Conservation (phyloP, 2,888 invertebrate species). For the Agapetus fuscipes region DNA sequence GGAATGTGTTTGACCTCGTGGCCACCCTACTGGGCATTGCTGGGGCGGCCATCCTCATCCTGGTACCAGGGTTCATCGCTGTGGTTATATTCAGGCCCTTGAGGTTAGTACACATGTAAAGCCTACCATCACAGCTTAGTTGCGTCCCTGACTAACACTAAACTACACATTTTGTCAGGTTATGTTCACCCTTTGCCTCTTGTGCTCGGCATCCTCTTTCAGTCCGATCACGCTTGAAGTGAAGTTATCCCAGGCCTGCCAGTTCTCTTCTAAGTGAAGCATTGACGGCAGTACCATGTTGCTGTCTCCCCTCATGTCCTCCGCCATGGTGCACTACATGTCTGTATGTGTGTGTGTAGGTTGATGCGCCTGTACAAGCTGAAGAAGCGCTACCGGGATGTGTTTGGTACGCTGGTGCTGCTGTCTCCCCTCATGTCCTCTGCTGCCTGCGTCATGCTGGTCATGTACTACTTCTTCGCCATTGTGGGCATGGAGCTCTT, state of each 20-base stretch:
- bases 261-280: too few species aligned
- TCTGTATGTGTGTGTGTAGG: too few species aligned
- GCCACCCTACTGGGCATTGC: conserved; percentile 58
- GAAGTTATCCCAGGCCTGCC: too few species aligned
- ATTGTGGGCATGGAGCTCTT: conserved; percentile 87
- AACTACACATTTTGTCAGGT: too few species aligned
- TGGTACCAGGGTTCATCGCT: conserved; percentile 59
- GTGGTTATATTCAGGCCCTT: conserved; percentile 65
- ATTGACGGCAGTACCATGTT: too few species aligned
- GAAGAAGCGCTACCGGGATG: conserved; percentile 73
- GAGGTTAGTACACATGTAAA: conserved; percentile 32
- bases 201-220: too few species aligned
- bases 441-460: conserved; percentile 71
- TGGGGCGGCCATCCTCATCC: conserved; percentile 55
- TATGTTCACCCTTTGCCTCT: too few species aligned
- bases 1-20: conserved; percentile 74
- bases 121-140: not conserved
- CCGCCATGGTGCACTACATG: too few species aligned
- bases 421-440: conserved; percentile 76
- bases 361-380: conserved; percentile 64
- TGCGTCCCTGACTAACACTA: too few species aligned
- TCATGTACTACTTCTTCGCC: conserved; percentile 82
- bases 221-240: too few species aligned
- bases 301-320: too few species aligned
- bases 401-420: conserved; percentile 72